phyloP scores from a whole-genome alignment of 2,797 vertebrate species.

The Holocentrus rufus region DNA sequence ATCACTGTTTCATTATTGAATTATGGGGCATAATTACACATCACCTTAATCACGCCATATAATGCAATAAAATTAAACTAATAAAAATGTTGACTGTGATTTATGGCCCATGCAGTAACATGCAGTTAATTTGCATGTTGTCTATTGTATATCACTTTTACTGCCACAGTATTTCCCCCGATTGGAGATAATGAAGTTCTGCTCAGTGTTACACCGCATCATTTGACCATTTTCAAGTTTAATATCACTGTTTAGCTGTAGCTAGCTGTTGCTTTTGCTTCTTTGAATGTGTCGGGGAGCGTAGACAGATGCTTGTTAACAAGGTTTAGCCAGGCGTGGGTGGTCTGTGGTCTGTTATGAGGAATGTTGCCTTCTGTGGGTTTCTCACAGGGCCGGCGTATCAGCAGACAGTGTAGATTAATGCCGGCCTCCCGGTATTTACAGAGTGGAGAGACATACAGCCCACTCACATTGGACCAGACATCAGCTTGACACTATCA shows the following conservation, averaged over 20 bases:
- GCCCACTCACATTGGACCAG: constrained; percentile 56
- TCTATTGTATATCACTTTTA: background rate
- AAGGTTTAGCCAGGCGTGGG: constrained; percentile 48
- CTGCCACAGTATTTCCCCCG: background rate
- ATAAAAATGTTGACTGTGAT: background rate
- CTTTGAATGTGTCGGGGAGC: constrained; percentile 44
- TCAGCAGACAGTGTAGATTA: constrained; percentile 37
- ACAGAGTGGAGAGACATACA: constrained; percentile 48
- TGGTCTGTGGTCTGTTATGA: constrained; percentile 54
- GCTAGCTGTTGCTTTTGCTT: constrained; percentile 20
- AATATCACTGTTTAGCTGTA: background rate
- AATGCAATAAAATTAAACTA: background rate
- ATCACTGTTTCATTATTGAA: no score
- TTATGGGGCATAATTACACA: no score
- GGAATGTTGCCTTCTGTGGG: constrained; percentile 62
- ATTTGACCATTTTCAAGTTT: constrained; percentile 22
- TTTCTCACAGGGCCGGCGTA: constrained; percentile 43
- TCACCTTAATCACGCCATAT: no score
- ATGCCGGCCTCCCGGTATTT: constrained; percentile 52
- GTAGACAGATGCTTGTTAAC: constrained; percentile 58
- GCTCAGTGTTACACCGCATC: background rate
- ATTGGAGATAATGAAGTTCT: background rate
- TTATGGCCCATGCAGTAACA: no score
- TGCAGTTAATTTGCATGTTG: background rate
- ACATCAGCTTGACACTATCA: constrained; percentile 52